Evolutionary conservation across 2,113 vertebrate genomes (phyloP), one percentile per base, ranked within the genome.

Genomic region (Lipotes vexillifer): DNA sequence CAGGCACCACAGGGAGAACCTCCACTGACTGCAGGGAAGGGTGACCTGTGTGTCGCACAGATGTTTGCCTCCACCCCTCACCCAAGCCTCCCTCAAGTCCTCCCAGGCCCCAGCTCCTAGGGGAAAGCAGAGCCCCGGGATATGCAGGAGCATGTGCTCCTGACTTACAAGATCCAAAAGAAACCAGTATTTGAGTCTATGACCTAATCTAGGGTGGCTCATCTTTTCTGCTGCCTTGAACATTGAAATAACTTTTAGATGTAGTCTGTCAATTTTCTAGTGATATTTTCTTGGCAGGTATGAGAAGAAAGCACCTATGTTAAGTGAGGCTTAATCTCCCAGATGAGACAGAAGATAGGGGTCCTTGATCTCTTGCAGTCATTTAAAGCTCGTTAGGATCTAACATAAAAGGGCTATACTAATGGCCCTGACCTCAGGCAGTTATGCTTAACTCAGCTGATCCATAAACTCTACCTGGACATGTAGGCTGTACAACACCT

Each of bases 221-320:
- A 87, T 52, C 93, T 95, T 86, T 55, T 85, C 55, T 38, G 29
- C 65, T 87, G 63, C 49, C 44, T 78, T 92, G 27, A 88, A 71
- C 23, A 69, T 14, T n/a, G 75, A 90, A 81, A 74, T 83, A 75
- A 61, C 11, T 94, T 93, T 65, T 36, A 94, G 46, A 84, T 13
- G 29, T 65, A 93, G 87, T 88, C 44, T 69, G 57, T 77, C 72
- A 80, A 61, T 81, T 96, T 97, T 90, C 83, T 96, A 93, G 74
- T 94, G 69, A 85, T 88, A 71, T 82, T 87, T 95, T 93, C 75
- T 88, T 96, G 81, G 90, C 38, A 81, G 59, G 44, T 61, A 65
- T 29, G 57, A 88, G 75, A 96, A 97, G 83, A 96, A 90, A 89
- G 82, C 13, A 85, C 57, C 87, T 71, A 83, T 46, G 27, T 97